Percentiles rank a stretch among this genome's conserved stretches.
phyloP scores from a whole-genome alignment of 1,140 invertebrate genomes.

The Atta texana region DNA sequence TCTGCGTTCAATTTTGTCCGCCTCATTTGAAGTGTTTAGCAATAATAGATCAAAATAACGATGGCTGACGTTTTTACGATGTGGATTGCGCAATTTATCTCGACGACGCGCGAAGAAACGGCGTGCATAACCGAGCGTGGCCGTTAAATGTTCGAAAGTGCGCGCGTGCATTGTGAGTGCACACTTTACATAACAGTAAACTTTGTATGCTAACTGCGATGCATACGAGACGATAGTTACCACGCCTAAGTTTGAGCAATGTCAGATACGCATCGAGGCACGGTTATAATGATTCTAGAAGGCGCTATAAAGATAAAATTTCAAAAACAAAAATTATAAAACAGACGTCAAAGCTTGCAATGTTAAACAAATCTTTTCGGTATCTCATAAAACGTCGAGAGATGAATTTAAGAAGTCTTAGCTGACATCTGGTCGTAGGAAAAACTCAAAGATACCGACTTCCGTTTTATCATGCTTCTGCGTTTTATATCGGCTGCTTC shows the following conservation, averaged over 20 bases:
- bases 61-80: slow-evolving; percentile 42
- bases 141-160: slow-evolving; percentile 55
- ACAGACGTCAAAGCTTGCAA: neutral
- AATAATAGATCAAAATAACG: slow-evolving; percentile 31
- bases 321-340: neutral
- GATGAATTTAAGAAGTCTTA: slow-evolving; percentile 20
- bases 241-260: slow-evolving; percentile 59
- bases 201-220: slow-evolving; percentile 64
- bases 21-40: slow-evolving; percentile 44
- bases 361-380: neutral
- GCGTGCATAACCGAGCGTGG: slow-evolving; percentile 8
- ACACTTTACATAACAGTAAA: slow-evolving; percentile 67
- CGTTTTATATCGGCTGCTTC: slow-evolving; percentile 69
- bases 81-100: slow-evolving; percentile 71
- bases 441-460: slow-evolving; percentile 14
- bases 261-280: slow-evolving; percentile 5
- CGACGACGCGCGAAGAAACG: slow-evolving; percentile 36
- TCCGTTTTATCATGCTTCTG: slow-evolving; percentile 56
- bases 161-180: slow-evolving; percentile 38
- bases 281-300: slow-evolving; percentile 20
- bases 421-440: slow-evolving; percentile 5
- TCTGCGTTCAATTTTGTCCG: neutral
- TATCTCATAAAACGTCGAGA: slow-evolving; percentile 20
- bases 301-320: neutral
- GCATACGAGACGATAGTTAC: slow-evolving; percentile 58